phyloP scores from a whole-genome alignment of 2,888 invertebrate genomes.

The Bruchidius siliquastri region DNA sequence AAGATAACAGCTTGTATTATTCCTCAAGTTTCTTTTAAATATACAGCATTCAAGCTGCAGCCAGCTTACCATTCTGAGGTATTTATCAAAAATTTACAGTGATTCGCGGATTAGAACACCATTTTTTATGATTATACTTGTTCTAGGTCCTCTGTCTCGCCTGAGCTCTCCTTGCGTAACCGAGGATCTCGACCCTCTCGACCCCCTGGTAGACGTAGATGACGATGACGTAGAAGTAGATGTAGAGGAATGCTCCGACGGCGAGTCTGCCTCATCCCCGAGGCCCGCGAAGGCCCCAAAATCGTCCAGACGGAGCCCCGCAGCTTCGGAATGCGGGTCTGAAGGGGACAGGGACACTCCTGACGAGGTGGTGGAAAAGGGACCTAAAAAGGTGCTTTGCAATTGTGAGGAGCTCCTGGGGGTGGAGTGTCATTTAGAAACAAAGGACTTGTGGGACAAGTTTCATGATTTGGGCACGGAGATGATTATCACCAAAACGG shows the following conservation, averaged over 20 bases:
- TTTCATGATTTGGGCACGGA: conserved; percentile 74
- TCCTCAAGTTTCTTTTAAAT: too few species aligned
- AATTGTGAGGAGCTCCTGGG: conserved; percentile 61
- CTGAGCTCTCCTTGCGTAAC: conserved; percentile 47
- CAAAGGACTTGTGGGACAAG: conserved; percentile 78
- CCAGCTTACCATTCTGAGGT: too few species aligned
- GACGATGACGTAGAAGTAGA: conserved; percentile 56
- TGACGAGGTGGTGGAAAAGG: conserved; percentile 38
- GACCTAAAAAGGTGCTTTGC: conserved; percentile 50
- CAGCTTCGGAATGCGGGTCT: conserved; percentile 43
- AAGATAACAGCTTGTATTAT: too few species aligned
- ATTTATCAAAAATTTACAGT: too few species aligned
- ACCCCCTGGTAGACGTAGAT: conserved; percentile 16
- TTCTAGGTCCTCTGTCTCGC: conserved; percentile 31
- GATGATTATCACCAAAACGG: conserved; percentile 83
- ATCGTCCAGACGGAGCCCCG: conserved; percentile 31
- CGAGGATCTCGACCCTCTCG: conserved; percentile 46
- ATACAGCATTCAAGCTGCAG: too few species aligned
- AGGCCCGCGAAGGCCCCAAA: conserved; percentile 29
- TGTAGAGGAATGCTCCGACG: conserved; percentile 57
- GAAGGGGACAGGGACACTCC: conserved; percentile 44
- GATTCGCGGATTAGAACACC: too few species aligned
- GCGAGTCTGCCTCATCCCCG: conserved; percentile 40
- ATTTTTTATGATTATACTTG: too few species aligned
- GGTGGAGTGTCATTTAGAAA: conserved; percentile 71